A percentile compares a stretch with the other conserved stretches of the same genome.
Evolutionary conservation across 2,888 invertebrate genomes (phyloP).

Genomic region (Parasteatoda lunata): DNA sequence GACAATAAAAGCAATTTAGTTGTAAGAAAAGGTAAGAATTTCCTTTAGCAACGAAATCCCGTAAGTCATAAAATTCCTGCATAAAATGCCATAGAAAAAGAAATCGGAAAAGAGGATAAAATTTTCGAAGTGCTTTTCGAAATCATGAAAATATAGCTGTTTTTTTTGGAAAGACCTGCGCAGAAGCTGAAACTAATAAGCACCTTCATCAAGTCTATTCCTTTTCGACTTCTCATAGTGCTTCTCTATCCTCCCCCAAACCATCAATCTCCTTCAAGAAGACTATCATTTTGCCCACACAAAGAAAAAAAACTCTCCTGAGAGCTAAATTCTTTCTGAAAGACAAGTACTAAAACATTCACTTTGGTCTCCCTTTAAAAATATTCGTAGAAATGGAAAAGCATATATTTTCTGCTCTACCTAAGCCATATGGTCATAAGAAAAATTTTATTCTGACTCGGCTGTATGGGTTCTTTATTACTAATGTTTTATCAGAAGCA

Average conservation of each 20-base stretch:
- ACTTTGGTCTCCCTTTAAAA: conserved; percentile 63
- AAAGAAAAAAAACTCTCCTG: conserved; percentile 37
- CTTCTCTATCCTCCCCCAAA: conserved; percentile 17
- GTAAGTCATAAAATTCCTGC: conserved; percentile 12
- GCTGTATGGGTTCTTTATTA: conserved; percentile 15
- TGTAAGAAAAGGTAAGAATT: too few species aligned
- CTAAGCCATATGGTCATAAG: conserved; percentile 58
- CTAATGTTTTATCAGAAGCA: too few species aligned
- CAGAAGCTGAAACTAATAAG: conserved; percentile 60
- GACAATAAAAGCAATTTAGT: too few species aligned
- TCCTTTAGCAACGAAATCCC: too few species aligned
- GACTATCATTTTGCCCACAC: conserved; percentile 62
- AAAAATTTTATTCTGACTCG: conserved; percentile 56
- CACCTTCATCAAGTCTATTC: conserved; percentile 49
- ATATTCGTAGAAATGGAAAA: conserved; percentile 60
- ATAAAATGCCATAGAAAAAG: conserved; percentile 38
- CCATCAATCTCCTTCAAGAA: conserved; percentile 65
- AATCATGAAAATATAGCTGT: conserved; percentile 53
- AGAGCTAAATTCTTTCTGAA: conserved; percentile 59
- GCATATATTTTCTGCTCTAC: conserved; percentile 64
- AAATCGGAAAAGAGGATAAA: conserved; percentile 41
- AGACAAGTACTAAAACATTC: conserved; percentile 68
- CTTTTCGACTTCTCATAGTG: conserved; percentile 36
- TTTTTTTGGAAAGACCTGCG: conserved; percentile 33
- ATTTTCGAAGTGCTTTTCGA: conserved; percentile 55